Conservation (phyloP, 2,113 vertebrate species). For the Lophotis ruficrista region DNA sequence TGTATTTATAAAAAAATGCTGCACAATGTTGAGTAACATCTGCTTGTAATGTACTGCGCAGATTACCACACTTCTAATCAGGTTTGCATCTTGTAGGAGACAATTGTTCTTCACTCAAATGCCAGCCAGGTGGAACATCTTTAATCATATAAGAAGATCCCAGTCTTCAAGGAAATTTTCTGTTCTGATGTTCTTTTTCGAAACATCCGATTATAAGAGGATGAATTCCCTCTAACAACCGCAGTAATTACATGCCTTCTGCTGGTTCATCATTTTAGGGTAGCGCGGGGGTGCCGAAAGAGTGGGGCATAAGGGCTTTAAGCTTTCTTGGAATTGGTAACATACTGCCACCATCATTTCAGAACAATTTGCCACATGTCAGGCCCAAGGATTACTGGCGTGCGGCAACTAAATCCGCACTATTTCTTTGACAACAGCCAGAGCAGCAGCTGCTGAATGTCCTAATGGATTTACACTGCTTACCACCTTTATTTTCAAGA, state of each 20-base stretch:
- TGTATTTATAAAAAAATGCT: neutral
- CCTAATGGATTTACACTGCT: conserved; percentile 15
- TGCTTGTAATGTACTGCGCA: conserved; percentile 42
- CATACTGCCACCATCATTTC: conserved; percentile 77
- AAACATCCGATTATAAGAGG: conserved; percentile 72
- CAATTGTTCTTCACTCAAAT: conserved; percentile 54
- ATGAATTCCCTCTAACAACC: conserved; percentile 74
- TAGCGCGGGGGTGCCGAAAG: neutral
- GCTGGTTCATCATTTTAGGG: conserved; percentile 49
- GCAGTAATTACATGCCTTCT: conserved; percentile 77
- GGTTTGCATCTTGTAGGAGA: conserved; percentile 58
- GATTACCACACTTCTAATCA: conserved; percentile 74
- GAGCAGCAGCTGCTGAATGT: conserved; percentile 58
- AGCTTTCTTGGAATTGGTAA: conserved; percentile 73
- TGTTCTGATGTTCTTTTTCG: conserved; percentile 79
- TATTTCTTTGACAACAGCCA: conserved; percentile 43
- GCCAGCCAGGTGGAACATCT: conserved; percentile 74
- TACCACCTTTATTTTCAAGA: neutral
- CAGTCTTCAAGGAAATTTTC: conserved; percentile 73
- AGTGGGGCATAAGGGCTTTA: conserved; percentile 3
- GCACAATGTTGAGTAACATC: conserved; percentile 42
- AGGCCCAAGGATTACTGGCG: conserved; percentile 64
- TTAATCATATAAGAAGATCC: conserved; percentile 80
- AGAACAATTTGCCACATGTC: conserved; percentile 73
- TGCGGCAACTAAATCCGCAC: conserved; percentile 65